Base-by-base conservation (phyloP, 2,888 invertebrate genomes). In the Automeris io region DNA sequence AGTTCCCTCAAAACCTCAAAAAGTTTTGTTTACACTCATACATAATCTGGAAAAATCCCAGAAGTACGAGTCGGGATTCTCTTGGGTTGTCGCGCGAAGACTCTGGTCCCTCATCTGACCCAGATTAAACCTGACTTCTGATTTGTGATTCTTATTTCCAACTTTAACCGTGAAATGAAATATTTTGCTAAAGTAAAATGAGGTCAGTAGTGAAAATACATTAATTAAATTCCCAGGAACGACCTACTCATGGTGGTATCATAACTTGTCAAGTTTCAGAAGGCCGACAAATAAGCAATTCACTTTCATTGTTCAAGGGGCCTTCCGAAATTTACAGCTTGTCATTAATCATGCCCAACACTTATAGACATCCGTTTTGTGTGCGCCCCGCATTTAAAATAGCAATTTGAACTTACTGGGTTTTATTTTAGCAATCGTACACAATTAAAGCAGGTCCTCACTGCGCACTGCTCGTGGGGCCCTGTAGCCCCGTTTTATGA, bases 221-320 rank as follows among this genome's bases (percentile, higher is more conserved):
- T 29, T 29, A 29, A 29, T 29, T 29, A 16, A 29, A 29, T 29
- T 29, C n/a, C n/a, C 29, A 29, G 16, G 16, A 29, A 29, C 29
- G 16, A 29, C 29, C 29, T 29, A 29, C 29, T 29, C 29, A 29
- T 16, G 29, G 29, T 16, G 8, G 16, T 13, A 29, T 29, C 29
- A 29, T 29, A 29, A 16, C 29, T 29, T 29, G 29, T 29, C 29
- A 29, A 29, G 29, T 29, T 29, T 29, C n/a, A 8, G 29, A 29
- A 29, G 16, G 29, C 29, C 29, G 29, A 29, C 29, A 29, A 29
- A 29, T 29, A 29, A 29, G 29, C 29, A 29, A 29, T 29, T 29
- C 29, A 29, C 29, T 29, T 29, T 8, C 29, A 29, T 29, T 29
- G 29, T 29, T 29, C 29, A 16, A 29, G 16, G 16, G 29, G n/a